phyloP scores from a whole-genome alignment of 1,140 invertebrate genomes.

The Heterodera carotae region DNA sequence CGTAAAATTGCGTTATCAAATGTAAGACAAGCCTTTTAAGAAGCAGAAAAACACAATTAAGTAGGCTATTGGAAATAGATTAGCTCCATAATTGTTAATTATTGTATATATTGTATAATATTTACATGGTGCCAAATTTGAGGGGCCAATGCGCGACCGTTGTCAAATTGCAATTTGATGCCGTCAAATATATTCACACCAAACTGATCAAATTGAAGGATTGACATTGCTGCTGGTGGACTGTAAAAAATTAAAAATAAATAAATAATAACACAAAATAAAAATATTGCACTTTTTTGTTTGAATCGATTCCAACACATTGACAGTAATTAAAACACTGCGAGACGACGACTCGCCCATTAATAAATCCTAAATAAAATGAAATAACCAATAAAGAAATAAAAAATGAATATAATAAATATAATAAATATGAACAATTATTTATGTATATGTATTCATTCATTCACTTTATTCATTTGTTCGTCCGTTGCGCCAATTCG shows the following conservation, averaged over 20 bases:
- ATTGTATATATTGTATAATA: not conserved
- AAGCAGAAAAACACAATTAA: no score
- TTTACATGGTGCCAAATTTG: slow-evolving; percentile 13
- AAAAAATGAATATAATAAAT: not conserved
- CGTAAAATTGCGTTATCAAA: not conserved
- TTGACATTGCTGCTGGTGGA: not conserved
- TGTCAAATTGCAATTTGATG: not conserved
- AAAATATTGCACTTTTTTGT: not conserved
- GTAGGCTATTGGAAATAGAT: no score
- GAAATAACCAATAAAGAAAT: not conserved
- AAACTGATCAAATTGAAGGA: slow-evolving; percentile 13
- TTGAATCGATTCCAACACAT: not conserved
- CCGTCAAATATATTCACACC: not conserved
- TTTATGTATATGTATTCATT: not conserved
- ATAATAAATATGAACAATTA: not conserved
- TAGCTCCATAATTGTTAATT: no score
- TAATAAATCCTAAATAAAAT: no score
- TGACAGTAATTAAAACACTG: not conserved
- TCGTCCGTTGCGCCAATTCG: slow-evolving; percentile 12
- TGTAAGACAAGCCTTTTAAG: not conserved
- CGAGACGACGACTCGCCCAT: not conserved
- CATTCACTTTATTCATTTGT: not conserved
- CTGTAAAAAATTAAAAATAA: not conserved
- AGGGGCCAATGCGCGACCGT: not conserved
- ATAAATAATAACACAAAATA: not conserved